Evolutionary conservation across 2,113 vertebrate genomes (phyloP), one percentile per base, ranked within the genome.

Genomic region (Scartelaos histophorus): DNA sequence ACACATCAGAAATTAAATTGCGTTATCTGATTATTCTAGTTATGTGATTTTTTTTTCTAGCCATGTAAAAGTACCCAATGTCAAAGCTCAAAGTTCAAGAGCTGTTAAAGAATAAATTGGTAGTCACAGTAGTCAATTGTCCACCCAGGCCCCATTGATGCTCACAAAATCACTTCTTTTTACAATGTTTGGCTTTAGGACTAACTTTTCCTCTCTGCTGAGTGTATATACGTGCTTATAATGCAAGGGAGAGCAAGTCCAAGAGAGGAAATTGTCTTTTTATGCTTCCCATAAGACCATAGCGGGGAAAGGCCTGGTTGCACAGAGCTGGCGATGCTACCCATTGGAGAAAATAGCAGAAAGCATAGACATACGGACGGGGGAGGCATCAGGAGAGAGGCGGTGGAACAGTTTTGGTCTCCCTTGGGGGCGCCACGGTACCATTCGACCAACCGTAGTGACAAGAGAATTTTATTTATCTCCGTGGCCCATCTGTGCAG

Each of bases 401-500:
- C 70, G 87, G 56, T 3, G 51, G 67, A 79, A 82, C 74, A 58
- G 83, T 85, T 89, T 85, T 84, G 68, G 84, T 88, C 87, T 90
- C 93, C 95, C 95, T 95, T 91, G 94, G 94, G 92, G 96, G 94
- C 92, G 93, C 92, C 93, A 87, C 94, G 92, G 92, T 94, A 90
- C 93, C 92, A 95, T 95, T 95, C 91, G 94, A 90, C 93, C 94
- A 91, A 95, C 93, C 87, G 85, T 92, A 93, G 92, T 95, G 95
- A 97, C 94, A 95, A 54, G 94, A 96, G 94, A 95, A 92, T 94
- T 95, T 95, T 96, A 95, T 93, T 92, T 92, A 97, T 97, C 94
- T 95, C 93, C 93, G 90, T 70, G 76, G 94, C 95, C 96, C 96
- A 97, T 97, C 96, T 97, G 96, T 96, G 96, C 95, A 76, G 93